Evolutionary conservation across 1,140 invertebrate genomes (phyloP).

Genomic region (Lepidotrigona ventralis): DNA sequence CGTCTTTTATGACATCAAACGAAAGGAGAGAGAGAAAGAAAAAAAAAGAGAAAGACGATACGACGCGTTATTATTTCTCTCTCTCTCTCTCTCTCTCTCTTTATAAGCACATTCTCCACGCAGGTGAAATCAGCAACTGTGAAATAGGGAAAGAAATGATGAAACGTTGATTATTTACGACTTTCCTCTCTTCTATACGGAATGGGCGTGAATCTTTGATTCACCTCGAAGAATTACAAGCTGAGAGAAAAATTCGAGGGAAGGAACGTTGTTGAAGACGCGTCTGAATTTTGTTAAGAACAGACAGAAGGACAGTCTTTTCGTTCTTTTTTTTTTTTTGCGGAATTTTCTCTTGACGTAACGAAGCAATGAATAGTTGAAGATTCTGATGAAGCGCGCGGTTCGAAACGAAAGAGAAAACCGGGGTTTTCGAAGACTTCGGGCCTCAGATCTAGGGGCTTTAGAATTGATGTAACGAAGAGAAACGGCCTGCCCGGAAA

Average conservation of each 20-base stretch:
- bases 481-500: background rate
- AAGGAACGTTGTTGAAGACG: background rate
- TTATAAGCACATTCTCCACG: background rate
- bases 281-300: slow-evolving; percentile 49
- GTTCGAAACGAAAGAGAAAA: background rate
- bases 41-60: background rate
- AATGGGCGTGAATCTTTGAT: slow-evolving; percentile 1
- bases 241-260: background rate
- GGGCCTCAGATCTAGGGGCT: background rate
- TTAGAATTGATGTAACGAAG: slow-evolving; percentile 33
- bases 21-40: no score
- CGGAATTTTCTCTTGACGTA: slow-evolving; percentile 18
- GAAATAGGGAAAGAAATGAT: background rate
- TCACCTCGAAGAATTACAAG: background rate
- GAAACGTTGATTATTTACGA: slow-evolving; percentile 1
- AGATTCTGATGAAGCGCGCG: slow-evolving; percentile 7
- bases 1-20: background rate
- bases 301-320: slow-evolving; percentile 36
- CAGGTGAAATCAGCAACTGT: background rate
- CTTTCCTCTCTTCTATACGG: background rate
- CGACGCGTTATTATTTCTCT: no score
- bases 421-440: background rate
- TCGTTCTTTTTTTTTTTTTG: background rate
- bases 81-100: no score
- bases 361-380: background rate